Base-by-base conservation (phyloP, 2,113 vertebrate species). In the Albula goreensis region DNA sequence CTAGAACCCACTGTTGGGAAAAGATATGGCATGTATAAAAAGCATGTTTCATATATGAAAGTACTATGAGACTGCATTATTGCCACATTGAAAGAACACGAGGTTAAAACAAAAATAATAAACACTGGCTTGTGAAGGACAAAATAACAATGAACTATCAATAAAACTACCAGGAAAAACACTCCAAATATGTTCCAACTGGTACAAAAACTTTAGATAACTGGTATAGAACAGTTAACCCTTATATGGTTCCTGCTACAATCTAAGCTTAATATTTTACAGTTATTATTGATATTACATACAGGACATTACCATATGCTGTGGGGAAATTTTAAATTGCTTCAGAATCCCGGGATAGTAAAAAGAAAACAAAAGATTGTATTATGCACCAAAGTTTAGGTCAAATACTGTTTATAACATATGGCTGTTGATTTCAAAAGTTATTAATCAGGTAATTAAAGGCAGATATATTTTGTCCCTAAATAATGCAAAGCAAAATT, bases 141-240 rank as follows among this genome's bases (percentile, higher is more conserved):
- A 79, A 41, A 50, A 74, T 57, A 12, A 53, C n/a, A 52, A 70
- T 77, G 11, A 31, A 77, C 50, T 77, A 81, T 17, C 9, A 11
- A 81, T 52, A 48, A 53, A 19, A 22, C 50, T 56, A 80, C 82
- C 22, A 78, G 22, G 11, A 57, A 31, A 56, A 78, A 3, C 60
- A 85, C 19, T 60, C 15, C 19, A 85, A 63, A 57, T 51, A 41
- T 41, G 31, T 41, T 41, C 7, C 77, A 81, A 70, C 11, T 17
- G 77, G 74, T 66, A 9, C 60, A 82, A 49, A 82, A 56, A 82
- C 19, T 2, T 56, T 49, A 60, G 4, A 82, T 9, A 25, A 81
- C 85, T 70, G 60, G 80, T 25, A 48, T 85, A 25, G 78, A 85
- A 50, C 48, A 85, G 70, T n/a, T 74, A 22, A 74, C n/a, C n/a